Percentiles rank a stretch among this genome's conserved stretches.
These are phyloP conservation scores for Ephialtes manifestator DNA, from an alignment of 2,888 invertebrate genomes.

Conservation along the genomic window DNA sequence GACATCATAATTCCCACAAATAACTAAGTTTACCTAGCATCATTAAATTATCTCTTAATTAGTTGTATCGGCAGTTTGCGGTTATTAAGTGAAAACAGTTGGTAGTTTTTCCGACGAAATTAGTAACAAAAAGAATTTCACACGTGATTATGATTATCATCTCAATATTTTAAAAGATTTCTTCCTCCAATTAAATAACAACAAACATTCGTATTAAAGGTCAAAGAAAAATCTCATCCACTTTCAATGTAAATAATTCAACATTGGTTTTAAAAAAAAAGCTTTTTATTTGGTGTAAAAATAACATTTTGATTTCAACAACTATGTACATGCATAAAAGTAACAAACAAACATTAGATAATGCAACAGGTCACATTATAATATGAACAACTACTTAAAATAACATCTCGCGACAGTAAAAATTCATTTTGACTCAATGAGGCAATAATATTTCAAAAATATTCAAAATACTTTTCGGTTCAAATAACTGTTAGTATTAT, in stretches of 20 bases:
- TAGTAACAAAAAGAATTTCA: neutral
- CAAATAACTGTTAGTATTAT: no score
- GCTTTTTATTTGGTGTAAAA: constrained; percentile 52
- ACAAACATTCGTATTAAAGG: neutral
- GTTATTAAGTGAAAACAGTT: constrained; percentile 17
- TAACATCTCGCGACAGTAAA: neutral
- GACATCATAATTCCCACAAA: constrained; percentile 17
- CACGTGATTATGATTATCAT: neutral
- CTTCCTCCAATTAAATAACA: neutral
- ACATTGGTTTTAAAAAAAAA: constrained; percentile 22
- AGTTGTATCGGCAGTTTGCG: constrained; percentile 31
- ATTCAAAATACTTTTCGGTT: neutral
- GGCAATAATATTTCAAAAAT: no score
- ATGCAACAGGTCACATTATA: constrained; percentile 23
- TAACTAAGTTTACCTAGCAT: constrained; percentile 14
- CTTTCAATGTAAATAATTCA: neutral
- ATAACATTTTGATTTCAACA: constrained; percentile 12
- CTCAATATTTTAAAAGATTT: neutral
- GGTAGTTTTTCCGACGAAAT: constrained; percentile 28
- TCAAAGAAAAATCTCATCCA: neutral
- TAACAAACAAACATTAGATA: neutral
- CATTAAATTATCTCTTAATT: constrained; percentile 56
- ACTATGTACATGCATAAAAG: constrained; percentile 46
- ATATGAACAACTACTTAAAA: constrained; percentile 18
- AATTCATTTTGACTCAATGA: neutral